Evolutionary conservation across 2,888 invertebrate genomes (phyloP), one percentile per base, ranked within the genome.

Genomic region (Calameuta pallipes): DNA sequence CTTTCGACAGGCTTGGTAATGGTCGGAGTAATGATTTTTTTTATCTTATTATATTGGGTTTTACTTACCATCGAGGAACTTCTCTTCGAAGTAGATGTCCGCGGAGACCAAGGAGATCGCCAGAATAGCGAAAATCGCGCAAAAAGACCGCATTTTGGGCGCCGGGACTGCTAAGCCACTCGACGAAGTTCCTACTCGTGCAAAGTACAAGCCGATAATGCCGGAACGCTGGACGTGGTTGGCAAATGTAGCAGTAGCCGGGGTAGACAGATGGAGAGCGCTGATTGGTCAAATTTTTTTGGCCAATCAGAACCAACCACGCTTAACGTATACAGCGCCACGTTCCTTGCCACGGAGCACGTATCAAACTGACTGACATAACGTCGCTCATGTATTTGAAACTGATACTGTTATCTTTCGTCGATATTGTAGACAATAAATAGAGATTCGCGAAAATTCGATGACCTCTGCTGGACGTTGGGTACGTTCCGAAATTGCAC

Each of bases 11-110:
- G 56, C 56, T 56, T 56, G 56, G 56, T 23, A 23, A 56, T 23
- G 56, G 56, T 23, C 23, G 56, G 6, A 56, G 9, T 23, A 23
- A 56, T 9, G 56, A 4, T 13, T 15, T 56, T 15, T 37, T 41
- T 56, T 56, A 23, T 56, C 23, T 23, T 56, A 56, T 56, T 56
- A 78, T 80, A 79, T 75, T 76, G 69, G 33, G 73, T 70, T 79
- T 81, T 82, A 93, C 95, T 94, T 93, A 97, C 97, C 96, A 92
- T 96, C 96, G 73, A 92, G 92, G 92, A 97, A 97, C 87, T 95
- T 96, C 90, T 97, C 97, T 89, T 97, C 95, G 85, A 95, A 95
- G 92, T 93, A 95, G 83, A 96, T 94, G 89, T 96, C 95, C 88
- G 95, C 95, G 88, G 93, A 93, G 85, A 94, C 94, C 87, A 93